These are phyloP conservation scores for Prunella fulvescens DNA, from an alignment of 2,113 vertebrate genomes.

Conservation along the genomic window DNA sequence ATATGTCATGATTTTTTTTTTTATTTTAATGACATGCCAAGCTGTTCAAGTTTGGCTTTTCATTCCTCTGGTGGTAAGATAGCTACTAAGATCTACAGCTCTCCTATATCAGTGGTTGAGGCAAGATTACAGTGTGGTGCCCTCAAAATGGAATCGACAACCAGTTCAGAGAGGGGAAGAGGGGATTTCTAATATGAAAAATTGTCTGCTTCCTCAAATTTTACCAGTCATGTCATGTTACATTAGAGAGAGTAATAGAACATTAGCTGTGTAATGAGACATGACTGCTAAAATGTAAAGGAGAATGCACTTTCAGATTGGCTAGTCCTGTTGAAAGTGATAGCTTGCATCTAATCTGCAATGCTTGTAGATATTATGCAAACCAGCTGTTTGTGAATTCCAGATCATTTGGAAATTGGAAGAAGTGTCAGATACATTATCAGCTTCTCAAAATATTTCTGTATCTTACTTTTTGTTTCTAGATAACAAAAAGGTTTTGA, in stretches of 20 bases:
- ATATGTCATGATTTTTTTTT: conserved; percentile 10
- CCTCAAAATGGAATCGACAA: neutral
- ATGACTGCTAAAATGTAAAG: conserved; percentile 63
- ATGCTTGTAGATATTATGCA: conserved; percentile 20
- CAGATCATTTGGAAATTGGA: conserved; percentile 14
- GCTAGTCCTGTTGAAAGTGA: conserved; percentile 40
- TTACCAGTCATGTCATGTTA: conserved; percentile 65
- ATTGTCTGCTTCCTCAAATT: conserved; percentile 55
- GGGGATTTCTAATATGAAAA: conserved; percentile 49
- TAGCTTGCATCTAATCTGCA: conserved; percentile 44
- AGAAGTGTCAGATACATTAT: neutral
- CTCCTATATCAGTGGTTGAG: conserved; percentile 3
- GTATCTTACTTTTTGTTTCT: neutral
- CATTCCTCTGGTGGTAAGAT: neutral
- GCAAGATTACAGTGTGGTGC: neutral
- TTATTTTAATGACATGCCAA: conserved; percentile 2
- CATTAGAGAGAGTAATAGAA: conserved; percentile 70
- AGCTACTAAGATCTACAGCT: neutral
- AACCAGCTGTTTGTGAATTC: conserved; percentile 46
- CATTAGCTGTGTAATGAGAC: conserved; percentile 72
- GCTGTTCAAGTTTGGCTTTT: conserved; percentile 16
- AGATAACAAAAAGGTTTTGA: neutral
- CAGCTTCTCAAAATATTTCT: neutral
- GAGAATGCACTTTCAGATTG: conserved; percentile 53
- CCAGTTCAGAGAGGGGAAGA: conserved; percentile 22